These are phyloP conservation scores for Nephrocerus scutellatus DNA, from an alignment of 2,888 invertebrate species.

Conservation along the genomic window DNA sequence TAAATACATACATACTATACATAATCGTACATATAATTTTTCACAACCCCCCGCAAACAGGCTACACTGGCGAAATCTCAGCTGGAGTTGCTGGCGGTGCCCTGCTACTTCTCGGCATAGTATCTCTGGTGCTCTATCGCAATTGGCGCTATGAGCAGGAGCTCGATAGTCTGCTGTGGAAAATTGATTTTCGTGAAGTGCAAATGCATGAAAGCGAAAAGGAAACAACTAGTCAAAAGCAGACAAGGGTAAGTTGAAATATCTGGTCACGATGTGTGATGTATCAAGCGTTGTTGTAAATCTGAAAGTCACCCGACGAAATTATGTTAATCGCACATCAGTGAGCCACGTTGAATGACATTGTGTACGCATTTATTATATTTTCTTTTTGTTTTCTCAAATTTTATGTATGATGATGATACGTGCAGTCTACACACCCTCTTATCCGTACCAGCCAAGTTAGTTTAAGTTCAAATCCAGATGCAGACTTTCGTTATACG, in stretches of 20 bases:
- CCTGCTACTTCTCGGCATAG: constrained; percentile 60
- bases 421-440: constrained; percentile 52
- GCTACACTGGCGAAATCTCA: constrained; percentile 75
- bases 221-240: constrained; percentile 45
- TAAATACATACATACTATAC: no score
- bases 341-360: not conserved
- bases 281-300: constrained; percentile 1
- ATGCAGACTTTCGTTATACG: constrained; percentile 82
- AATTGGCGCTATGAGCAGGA: constrained; percentile 94
- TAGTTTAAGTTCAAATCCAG: constrained; percentile 85
- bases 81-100: constrained; percentile 74
- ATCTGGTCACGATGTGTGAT: constrained; percentile 6
- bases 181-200: constrained; percentile 86
- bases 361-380: constrained; percentile 3
- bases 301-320: no score
- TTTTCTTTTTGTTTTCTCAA: constrained; percentile 4
- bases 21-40: no score
- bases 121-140: constrained; percentile 72
- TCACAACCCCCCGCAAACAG: no score
- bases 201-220: constrained; percentile 59
- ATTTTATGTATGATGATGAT: not conserved
- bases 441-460: constrained; percentile 78
- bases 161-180: constrained; percentile 86
- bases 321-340: no score
- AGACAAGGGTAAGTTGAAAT: constrained; percentile 36